Conservation (phyloP, 1,140 invertebrate species). For the Sarcophaga peregrina region DNA sequence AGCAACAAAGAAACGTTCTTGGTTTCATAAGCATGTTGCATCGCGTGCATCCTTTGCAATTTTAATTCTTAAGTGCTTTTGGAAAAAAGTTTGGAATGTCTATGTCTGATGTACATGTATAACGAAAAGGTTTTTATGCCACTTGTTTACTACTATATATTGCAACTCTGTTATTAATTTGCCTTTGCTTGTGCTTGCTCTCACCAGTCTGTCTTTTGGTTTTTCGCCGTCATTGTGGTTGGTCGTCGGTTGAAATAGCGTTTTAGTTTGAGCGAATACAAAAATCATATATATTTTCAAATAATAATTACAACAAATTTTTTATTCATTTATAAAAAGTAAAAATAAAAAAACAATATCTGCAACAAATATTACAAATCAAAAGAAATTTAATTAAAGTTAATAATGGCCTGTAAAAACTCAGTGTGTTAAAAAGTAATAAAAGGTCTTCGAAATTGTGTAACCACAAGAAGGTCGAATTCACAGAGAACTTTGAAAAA, state of each 20-base stretch:
- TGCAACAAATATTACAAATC: conserved; percentile 5
- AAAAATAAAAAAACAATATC: not conserved
- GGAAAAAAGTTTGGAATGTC: no score
- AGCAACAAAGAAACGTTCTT: no score
- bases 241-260: conserved; percentile 37
- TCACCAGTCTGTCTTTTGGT: conserved; percentile 40
- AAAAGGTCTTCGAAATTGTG: conserved; percentile 11
- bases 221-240: conserved; percentile 46
- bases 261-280: not conserved
- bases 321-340: no score
- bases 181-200: conserved; percentile 29
- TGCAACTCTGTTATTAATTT: conserved; percentile 4
- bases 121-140: no score
- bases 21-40: no score
- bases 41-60: no score
- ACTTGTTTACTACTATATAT: not conserved
- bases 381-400: not conserved
- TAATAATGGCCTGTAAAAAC: not conserved
- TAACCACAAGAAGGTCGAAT: conserved; percentile 21
- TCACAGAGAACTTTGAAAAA: conserved; percentile 20
- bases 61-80: no score
- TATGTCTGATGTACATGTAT: no score
- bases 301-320: no score
- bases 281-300: not conserved
- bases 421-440: conserved; percentile 17